These are phyloP conservation scores for Mastomys coucha DNA, from an alignment of 2,113 vertebrate species.

Conservation along the genomic window DNA sequence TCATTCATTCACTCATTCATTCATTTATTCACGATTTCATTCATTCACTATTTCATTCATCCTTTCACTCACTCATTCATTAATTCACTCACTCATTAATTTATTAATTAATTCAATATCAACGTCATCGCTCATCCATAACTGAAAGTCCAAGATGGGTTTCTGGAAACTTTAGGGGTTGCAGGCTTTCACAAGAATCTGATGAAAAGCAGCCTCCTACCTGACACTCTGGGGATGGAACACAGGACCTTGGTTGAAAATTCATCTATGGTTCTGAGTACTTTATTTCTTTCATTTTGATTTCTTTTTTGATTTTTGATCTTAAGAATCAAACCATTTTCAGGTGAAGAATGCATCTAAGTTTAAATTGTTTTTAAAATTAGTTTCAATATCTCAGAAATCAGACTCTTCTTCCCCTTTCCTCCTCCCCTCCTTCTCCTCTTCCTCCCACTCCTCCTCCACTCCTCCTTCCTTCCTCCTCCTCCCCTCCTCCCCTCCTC, in stretches of 20 bases:
- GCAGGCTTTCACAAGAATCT: not conserved
- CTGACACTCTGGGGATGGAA: not conserved
- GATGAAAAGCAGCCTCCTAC: not conserved
- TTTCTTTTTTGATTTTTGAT: not conserved
- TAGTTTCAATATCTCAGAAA: not conserved
- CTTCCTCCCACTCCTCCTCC: too few species aligned
- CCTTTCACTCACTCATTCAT: not conserved
- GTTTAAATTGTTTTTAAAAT: not conserved
- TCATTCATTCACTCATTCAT: not conserved
- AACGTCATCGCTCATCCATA: not conserved
- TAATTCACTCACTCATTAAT: not conserved
- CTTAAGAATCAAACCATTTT: not conserved
- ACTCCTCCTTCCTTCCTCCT: too few species aligned
- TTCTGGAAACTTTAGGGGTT: not conserved
- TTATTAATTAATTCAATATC: too few species aligned
- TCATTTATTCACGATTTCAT: not conserved
- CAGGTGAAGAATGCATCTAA: not conserved
- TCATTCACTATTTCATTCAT: not conserved
- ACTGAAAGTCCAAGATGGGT: not conserved
- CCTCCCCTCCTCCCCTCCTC: too few species aligned
- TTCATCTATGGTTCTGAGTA: not conserved
- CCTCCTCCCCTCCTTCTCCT: too few species aligned
- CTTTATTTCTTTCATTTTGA: not conserved
- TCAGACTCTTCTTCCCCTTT: not conserved
- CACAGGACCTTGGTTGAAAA: not conserved